These are phyloP conservation scores for Neoaliturus tenellus DNA, from an alignment of 2,888 invertebrate species.

Conservation along the genomic window DNA sequence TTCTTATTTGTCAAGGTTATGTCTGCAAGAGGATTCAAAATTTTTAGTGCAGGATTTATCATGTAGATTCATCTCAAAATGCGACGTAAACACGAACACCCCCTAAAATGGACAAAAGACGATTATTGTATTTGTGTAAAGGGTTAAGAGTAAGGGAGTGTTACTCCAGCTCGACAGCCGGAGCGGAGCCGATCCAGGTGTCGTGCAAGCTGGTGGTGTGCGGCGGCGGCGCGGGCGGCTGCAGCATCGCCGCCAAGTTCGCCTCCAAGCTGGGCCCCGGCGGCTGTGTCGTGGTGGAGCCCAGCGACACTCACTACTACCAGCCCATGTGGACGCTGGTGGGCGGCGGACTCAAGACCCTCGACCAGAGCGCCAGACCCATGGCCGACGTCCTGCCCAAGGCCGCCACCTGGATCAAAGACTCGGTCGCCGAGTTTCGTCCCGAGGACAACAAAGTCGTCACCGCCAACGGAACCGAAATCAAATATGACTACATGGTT, in stretches of 20 bases:
- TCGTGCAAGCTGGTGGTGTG: slow-evolving; percentile 88
- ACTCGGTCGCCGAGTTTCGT: slow-evolving; percentile 82
- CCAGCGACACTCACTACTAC: slow-evolving; percentile 93
- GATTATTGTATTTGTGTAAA: too few species aligned
- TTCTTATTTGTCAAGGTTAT: too few species aligned
- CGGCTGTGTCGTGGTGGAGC: slow-evolving; percentile 90
- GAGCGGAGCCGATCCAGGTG: neutral
- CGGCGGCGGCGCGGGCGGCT: slow-evolving; percentile 97
- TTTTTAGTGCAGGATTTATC: too few species aligned
- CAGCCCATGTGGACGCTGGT: slow-evolving; percentile 97
- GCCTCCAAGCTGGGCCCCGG: slow-evolving; percentile 81
- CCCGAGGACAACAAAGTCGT: slow-evolving; percentile 82
- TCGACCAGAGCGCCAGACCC: slow-evolving; percentile 79
- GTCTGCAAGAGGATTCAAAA: too few species aligned
- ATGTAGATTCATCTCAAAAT: too few species aligned
- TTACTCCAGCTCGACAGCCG: too few species aligned
- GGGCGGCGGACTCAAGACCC: slow-evolving; percentile 89
- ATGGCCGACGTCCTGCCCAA: slow-evolving; percentile 85
- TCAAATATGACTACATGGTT: slow-evolving; percentile 90
- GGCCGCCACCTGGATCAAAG: slow-evolving; percentile 87
- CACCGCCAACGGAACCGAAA: slow-evolving; percentile 81
- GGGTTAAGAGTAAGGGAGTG: too few species aligned
- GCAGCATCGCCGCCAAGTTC: slow-evolving; percentile 92
- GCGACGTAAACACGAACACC: too few species aligned
- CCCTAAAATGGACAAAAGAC: too few species aligned